phyloP scores from a whole-genome alignment of 2,888 invertebrate genomes.

The Heliconius charithonia region DNA sequence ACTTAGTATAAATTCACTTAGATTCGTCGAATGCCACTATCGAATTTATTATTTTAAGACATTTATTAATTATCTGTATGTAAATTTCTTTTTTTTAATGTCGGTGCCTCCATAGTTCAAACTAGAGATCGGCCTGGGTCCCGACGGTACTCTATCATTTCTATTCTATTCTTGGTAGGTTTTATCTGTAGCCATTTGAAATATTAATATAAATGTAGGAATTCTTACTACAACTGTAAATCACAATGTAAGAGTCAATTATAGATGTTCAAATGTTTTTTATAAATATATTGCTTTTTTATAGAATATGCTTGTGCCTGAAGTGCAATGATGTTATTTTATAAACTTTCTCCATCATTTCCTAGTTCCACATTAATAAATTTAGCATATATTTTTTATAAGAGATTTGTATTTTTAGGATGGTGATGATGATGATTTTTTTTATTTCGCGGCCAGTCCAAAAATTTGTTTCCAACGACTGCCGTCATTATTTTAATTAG shows the following conservation, averaged over 20 bases:
- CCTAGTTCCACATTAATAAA: slow-evolving; percentile 61
- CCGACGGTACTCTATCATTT: background rate
- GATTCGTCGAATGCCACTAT: slow-evolving; percentile 62
- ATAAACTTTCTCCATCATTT: slow-evolving; percentile 50
- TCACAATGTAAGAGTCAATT: slow-evolving; percentile 71
- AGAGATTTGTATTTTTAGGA: slow-evolving; percentile 37
- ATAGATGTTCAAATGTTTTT: slow-evolving; percentile 69
- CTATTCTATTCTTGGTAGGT: slow-evolving; percentile 4
- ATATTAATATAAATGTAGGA: background rate
- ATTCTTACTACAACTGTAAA: slow-evolving; percentile 54
- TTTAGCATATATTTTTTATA: slow-evolving; percentile 46
- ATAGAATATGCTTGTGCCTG: slow-evolving; percentile 66
- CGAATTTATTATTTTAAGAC: slow-evolving; percentile 78
- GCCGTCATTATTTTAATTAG: slow-evolving; percentile 49
- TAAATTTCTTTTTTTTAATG: slow-evolving; percentile 16
- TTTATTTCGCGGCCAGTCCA: slow-evolving; percentile 56
- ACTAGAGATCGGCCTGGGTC: slow-evolving; percentile 16
- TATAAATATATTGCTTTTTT: slow-evolving; percentile 59
- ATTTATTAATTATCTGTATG: slow-evolving; percentile 52
- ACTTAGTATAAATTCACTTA: slow-evolving; percentile 55
- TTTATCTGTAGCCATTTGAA: background rate
- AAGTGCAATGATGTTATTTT: slow-evolving; percentile 59
- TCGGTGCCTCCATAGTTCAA: slow-evolving; percentile 17
- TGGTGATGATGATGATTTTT: slow-evolving; percentile 13
- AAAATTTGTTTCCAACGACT: slow-evolving; percentile 70